Evolutionary conservation across 2,888 invertebrate genomes (phyloP).

Genomic region (Hipparchia sbordonii): DNA sequence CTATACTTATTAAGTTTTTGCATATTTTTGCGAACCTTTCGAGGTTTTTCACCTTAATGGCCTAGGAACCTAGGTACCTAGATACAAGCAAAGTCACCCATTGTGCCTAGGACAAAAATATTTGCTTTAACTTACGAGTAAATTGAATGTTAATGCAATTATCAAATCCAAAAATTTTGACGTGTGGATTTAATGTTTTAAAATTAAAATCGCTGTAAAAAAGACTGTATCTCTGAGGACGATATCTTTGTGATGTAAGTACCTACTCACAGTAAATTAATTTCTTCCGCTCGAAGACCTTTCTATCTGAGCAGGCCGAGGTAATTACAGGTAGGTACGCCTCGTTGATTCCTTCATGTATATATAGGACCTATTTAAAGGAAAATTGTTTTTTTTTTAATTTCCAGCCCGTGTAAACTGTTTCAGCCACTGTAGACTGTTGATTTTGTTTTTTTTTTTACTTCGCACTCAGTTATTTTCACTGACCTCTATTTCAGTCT

Average conservation of each 20-base stretch:
- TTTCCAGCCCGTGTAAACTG: not conserved
- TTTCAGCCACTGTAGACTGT: no score
- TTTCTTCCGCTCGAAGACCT: slow-evolving; percentile 51
- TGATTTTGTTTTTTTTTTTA: no score
- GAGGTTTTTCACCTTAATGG: not conserved
- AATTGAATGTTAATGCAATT: no score
- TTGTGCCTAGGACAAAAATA: no score
- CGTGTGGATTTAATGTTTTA: not conserved
- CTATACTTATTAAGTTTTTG: no score
- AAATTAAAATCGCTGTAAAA: slow-evolving; percentile 41
- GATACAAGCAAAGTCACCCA: no score
- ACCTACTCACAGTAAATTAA: slow-evolving; percentile 57
- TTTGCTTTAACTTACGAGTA: no score
- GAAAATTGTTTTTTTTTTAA: not conserved
- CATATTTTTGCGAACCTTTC: not conserved
- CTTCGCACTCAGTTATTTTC: no score
- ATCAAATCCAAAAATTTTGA: no score
- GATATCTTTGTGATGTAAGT: slow-evolving; percentile 55
- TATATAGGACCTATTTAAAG: slow-evolving; percentile 1
- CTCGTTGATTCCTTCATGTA: slow-evolving; percentile 33
- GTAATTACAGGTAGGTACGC: slow-evolving; percentile 34
- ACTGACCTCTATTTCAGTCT: no score
- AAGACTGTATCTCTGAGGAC: slow-evolving; percentile 37
- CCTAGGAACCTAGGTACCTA: no score
- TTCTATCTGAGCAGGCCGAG: slow-evolving; percentile 34